Percentiles rank a stretch among this genome's conserved stretches.
Conservation (phyloP, 2,888 invertebrate species). For the Apotomis capreana region DNA sequence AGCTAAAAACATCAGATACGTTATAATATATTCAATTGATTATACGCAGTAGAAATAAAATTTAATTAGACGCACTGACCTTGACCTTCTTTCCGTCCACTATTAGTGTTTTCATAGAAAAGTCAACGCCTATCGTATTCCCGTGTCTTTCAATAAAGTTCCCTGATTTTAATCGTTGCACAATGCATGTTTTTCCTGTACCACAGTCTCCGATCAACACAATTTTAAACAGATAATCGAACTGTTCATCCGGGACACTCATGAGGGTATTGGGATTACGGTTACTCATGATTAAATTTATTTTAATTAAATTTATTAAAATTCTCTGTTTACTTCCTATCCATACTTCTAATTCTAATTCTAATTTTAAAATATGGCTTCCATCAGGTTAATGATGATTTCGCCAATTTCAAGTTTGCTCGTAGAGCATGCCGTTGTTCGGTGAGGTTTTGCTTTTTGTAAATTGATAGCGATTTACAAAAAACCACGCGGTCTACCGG, state of each 20-base stretch:
- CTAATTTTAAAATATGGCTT: too few species aligned
- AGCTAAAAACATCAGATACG: conserved; percentile 81
- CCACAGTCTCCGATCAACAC: conserved; percentile 96
- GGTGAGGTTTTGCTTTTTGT: too few species aligned
- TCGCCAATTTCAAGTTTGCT: too few species aligned
- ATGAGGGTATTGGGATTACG: conserved; percentile 90
- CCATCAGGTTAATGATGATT: too few species aligned
- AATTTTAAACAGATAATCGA: conserved; percentile 97
- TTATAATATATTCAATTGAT: conserved; percentile 39
- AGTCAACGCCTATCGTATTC: conserved; percentile 98
- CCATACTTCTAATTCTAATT: too few species aligned
- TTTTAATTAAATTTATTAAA: conserved; percentile 30
- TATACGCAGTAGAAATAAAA: conserved; percentile 47
- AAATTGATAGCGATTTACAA: too few species aligned
- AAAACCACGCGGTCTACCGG: too few species aligned
- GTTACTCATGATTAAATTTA: conserved; percentile 85
- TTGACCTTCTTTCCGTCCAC: conserved; percentile 98
- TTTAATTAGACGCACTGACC: conserved; percentile 80
- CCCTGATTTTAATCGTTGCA: conserved; percentile 97
- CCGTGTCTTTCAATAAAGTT: conserved; percentile 97
- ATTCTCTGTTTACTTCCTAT: conserved; percentile 38
- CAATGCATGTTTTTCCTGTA: conserved; percentile 96
- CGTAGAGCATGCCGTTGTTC: too few species aligned
- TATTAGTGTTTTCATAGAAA: conserved; percentile 98
- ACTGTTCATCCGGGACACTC: conserved; percentile 90